Evolutionary conservation across 2,888 invertebrate genomes (phyloP), one percentile per base, ranked within the genome.

Genomic region (Crepidodera aurea): DNA sequence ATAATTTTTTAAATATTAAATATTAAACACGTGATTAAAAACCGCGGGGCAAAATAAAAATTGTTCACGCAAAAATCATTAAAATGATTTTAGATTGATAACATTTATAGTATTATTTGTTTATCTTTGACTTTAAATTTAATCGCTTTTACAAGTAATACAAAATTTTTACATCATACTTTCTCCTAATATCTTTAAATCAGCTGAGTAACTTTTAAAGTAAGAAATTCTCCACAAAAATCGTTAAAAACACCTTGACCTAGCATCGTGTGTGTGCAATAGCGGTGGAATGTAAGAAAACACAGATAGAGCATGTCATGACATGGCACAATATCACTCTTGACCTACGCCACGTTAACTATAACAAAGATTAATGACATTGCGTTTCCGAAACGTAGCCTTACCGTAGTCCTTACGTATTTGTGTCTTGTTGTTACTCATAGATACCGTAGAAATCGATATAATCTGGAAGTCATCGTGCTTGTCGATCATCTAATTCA

Each of bases 331-430:
- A 77, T 77, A 69, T 71, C 71, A 68, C 57, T 64, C 74, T 73
- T 72, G 77, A 78, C 79, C 79, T 78, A 71, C 73, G 77, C 79
- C 78, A 71, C 73, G 77, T 70, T 69, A 77, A 75, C 74, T 68
- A 69, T 67, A 70, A 71, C 57, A 66, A 77, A 78, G 79, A 79
- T 79, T 78, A 78, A 79, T 79, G 79, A 78, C 76, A 75, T 73
- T 69, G 74, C 66, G 57, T 67, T 65, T 66, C 61, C 65, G 67
- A 68, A 65, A 64, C 69, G 48, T 2, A 40, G 18, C 40, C 18
- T 2, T 40, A 40, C 5, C 37, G 40, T 40, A 16, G 10, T 18
- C 40, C 1, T 10, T 32, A 22, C 32, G n/a, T 39, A 7, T 42
- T 22, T 44, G 29, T 42, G 42, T 54, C 44, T 54, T 54, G 10